Base-by-base conservation (phyloP, 2,888 invertebrate genomes). In the Nipponacmea schrenckii region DNA sequence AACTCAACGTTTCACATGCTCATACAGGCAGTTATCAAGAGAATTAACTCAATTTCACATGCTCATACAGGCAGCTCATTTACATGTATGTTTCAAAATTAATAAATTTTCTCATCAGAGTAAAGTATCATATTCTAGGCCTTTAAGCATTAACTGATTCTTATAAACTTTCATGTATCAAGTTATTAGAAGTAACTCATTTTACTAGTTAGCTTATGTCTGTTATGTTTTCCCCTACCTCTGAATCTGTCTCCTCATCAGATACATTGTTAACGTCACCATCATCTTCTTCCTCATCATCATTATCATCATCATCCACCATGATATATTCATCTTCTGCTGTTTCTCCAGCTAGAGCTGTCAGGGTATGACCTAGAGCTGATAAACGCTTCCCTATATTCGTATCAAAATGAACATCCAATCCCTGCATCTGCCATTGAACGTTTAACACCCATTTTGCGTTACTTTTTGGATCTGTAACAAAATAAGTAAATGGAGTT, bases 381-480 rank as follows among this genome's bases (percentile, higher is more conserved):
- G 97, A 96, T 39, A 98, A 91, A 85, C 97, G 95, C 88, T 98
- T 97, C 69, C 98, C 98, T 63, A 99, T 96, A 88, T 95, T 96
- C 0, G 96, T 95, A 89, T 98, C 97, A 71, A 98, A 90, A 88
- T 98, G 96, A 78, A 98, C 96, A 86, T 97, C 97, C 12, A 98
- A 96, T 67, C 99, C 99, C 89, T 98, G 96, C 99, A 99, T 99
- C 90, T 98, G 95, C 97, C 98, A 98, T 78, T 96, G 94, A 0
- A 99, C 97, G 89, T 98, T 98, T 72, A 99, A 91, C 85, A 98
- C 93, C 98, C 98, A 99, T 88, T 98, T 98, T 3, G 98, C 98
- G 89, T 97, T 89, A 67, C 83, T 81, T 65, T 73, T 77, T 5
- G 83, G 80, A 56, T 84, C 85, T 80, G 74, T 24, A 68, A n/a